These are phyloP conservation scores for Botrylloides violaceus DNA, from an alignment of 23 tunicate species.

Conservation along the genomic window DNA sequence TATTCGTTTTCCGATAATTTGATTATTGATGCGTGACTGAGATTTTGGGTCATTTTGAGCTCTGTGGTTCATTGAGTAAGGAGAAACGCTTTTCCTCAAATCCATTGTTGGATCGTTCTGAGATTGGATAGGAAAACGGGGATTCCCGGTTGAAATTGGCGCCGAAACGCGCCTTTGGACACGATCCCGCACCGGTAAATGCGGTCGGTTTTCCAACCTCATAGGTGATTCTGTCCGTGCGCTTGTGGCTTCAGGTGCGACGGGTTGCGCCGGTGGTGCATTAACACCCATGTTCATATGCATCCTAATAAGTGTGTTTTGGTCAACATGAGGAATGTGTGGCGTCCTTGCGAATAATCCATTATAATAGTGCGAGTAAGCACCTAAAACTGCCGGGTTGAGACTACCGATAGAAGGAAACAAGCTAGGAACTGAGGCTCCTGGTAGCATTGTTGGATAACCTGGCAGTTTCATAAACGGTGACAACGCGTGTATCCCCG, in stretches of 20 bases:
- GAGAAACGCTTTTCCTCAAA: too few species aligned
- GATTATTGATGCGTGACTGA: conserved; percentile 1
- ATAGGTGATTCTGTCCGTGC: background rate
- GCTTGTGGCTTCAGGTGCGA: background rate
- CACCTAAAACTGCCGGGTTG: conserved; percentile 10
- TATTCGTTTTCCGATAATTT: conserved; percentile 67
- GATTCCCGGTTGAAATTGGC: background rate
- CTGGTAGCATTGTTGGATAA: conserved; percentile 1
- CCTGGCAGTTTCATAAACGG: conserved; percentile 6
- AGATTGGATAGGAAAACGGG: background rate
- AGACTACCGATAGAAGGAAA: conserved; percentile 8
- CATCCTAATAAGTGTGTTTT: conserved; percentile 9
- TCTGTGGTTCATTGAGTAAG: too few species aligned
- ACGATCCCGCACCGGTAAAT: background rate
- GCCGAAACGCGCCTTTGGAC: conserved; percentile 21
- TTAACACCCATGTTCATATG: background rate
- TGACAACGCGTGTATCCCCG: conserved; percentile 2
- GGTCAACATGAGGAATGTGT: conserved; percentile 1
- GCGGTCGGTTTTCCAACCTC: background rate
- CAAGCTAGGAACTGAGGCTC: background rate
- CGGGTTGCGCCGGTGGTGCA: background rate
- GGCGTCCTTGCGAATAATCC: conserved; percentile 3
- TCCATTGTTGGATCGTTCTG: background rate
- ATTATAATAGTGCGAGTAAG: conserved; percentile 7
- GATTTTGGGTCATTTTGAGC: background rate